Evolutionary conservation across 2,797 vertebrate species (phyloP).

Genomic region (Chromobotia macracanthus): DNA sequence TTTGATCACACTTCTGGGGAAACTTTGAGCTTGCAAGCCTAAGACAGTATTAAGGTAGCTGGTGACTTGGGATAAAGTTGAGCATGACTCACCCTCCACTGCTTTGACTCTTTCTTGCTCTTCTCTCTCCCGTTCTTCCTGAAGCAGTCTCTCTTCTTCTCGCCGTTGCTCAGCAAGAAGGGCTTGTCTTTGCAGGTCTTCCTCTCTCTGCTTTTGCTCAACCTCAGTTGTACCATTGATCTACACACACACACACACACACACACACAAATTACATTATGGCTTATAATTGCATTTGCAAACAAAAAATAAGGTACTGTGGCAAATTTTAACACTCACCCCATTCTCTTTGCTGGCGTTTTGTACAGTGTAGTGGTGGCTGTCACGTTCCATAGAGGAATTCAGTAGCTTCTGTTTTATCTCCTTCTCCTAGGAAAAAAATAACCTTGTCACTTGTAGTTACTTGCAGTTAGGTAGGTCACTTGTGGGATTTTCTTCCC

Average conservation of each 20-base stretch:
- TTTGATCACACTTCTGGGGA: constrained; percentile 44
- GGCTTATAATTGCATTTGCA: neutral
- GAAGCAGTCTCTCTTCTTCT: constrained; percentile 89
- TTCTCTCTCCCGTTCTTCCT: constrained; percentile 89
- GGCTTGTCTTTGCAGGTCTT: constrained; percentile 88
- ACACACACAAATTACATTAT: neutral
- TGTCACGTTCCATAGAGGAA: constrained; percentile 77
- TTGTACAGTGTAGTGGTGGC: constrained; percentile 79
- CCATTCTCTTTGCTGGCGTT: constrained; percentile 77
- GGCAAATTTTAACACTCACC: constrained; percentile 58
- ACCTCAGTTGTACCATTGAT: constrained; percentile 69
- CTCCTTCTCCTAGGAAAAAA: constrained; percentile 80
- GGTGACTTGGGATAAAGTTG: constrained; percentile 9
- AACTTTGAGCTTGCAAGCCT: neutral
- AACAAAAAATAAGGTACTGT: neutral
- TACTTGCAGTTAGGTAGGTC: constrained; percentile 19
- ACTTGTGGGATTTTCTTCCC: constrained; percentile 19
- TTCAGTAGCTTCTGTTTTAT: constrained; percentile 83
- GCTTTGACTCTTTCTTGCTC: constrained; percentile 92
- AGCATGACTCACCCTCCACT: constrained; percentile 83
- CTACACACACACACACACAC: constrained; percentile 41
- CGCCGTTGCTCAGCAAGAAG: constrained; percentile 90
- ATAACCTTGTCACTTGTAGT: constrained; percentile 16
- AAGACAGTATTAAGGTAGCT: neutral
- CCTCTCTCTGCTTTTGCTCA: constrained; percentile 86